Conservation (phyloP, 2,797 vertebrate species). For the Antennarius maculatus region DNA sequence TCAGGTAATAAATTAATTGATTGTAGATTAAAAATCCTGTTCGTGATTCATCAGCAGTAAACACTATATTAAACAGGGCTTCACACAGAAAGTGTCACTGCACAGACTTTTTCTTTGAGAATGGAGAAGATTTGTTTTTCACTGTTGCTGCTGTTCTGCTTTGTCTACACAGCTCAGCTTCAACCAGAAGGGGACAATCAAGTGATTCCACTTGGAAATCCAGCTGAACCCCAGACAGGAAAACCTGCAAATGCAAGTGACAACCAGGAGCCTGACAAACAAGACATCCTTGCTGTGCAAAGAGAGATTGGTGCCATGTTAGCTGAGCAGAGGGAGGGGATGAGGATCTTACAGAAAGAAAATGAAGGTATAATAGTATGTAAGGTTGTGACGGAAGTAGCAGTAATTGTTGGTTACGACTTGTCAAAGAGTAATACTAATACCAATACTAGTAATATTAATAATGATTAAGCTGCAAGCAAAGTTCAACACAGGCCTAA, state of each 20-base stretch:
- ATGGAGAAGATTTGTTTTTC: conserved; percentile 19
- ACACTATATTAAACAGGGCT: conserved; percentile 10
- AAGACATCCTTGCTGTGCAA: conserved; percentile 43
- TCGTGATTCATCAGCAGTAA: conserved; percentile 20
- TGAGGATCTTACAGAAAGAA: conserved; percentile 26
- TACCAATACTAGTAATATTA: too few relatives aligned
- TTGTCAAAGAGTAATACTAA: too few relatives aligned
- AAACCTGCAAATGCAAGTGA: neutral
- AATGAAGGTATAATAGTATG: conserved; percentile 37
- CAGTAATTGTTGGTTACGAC: too few relatives aligned
- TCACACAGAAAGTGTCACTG: neutral
- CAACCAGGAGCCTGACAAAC: neutral
- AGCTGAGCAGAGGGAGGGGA: conserved; percentile 43
- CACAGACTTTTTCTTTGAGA: conserved; percentile 7
- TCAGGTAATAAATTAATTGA: neutral
- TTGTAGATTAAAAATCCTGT: neutral
- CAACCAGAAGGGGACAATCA: conserved; percentile 15
- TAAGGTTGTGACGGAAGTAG: neutral
- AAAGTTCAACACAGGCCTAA: too few relatives aligned
- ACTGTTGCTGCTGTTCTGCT: conserved; percentile 45
- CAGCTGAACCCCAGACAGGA: neutral
- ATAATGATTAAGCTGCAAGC: too few relatives aligned
- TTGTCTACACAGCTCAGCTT: conserved; percentile 1
- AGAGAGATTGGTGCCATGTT: conserved; percentile 44
- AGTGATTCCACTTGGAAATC: conserved; percentile 5